These are phyloP conservation scores for Leptopilina boulardi DNA, from an alignment of 1,140 invertebrate genomes.

Conservation along the genomic window DNA sequence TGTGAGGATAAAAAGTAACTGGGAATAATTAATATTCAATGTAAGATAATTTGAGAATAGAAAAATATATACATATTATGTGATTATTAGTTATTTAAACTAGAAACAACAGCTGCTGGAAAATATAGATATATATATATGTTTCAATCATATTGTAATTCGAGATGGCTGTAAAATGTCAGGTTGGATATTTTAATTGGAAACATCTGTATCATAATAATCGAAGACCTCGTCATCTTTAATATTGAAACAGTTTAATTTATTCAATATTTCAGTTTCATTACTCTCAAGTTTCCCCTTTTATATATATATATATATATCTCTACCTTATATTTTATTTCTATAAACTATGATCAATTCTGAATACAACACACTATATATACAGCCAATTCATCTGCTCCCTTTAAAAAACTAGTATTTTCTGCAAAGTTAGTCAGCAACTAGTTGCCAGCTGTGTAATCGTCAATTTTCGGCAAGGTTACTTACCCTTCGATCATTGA, in stretches of 20 bases:
- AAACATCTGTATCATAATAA: slow-evolving; percentile 17
- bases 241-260: no score
- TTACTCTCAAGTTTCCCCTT: neutral
- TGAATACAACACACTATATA: neutral
- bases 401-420: slow-evolving; percentile 10
- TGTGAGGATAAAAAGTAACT: no score
- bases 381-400: neutral
- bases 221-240: neutral
- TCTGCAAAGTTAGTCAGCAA: neutral
- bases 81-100: no score
- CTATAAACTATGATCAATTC: neutral
- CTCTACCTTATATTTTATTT: slow-evolving; percentile 11
- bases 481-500: slow-evolving; percentile 25
- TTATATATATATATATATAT: neutral
- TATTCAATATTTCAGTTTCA: neutral
- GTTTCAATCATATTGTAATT: slow-evolving; percentile 6
- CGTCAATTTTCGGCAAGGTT: slow-evolving; percentile 27
- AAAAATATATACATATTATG: no score
- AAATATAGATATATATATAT: no score
- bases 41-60: no score
- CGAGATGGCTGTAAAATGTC: slow-evolving; percentile 12
- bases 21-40: no score
- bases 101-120: no score
- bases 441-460: neutral
- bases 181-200: neutral